These are phyloP conservation scores for Bombus impatiens DNA, from an alignment of 1,140 invertebrate genomes.

Conservation along the genomic window DNA sequence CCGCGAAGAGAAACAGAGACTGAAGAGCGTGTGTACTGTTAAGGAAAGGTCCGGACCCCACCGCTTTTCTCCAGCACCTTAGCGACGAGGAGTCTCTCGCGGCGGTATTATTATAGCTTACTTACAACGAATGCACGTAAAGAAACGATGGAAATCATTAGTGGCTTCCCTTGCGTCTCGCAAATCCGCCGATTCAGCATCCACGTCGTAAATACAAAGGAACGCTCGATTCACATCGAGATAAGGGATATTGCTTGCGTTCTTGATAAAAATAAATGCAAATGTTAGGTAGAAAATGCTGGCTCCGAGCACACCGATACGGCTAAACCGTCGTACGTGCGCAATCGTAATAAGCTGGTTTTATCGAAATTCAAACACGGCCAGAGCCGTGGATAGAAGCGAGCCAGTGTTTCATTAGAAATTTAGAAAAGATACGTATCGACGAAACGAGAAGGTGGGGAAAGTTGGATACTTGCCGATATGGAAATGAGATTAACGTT, in stretches of 20 bases:
- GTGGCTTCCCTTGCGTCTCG: not conserved
- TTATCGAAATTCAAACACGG: too few relatives aligned
- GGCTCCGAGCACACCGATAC: not conserved
- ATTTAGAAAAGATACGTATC: too few relatives aligned
- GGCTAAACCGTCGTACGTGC: too few relatives aligned
- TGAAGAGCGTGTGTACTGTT: not conserved
- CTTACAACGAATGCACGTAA: not conserved
- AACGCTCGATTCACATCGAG: not conserved
- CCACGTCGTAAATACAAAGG: not conserved
- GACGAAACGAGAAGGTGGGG: too few relatives aligned
- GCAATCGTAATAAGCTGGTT: too few relatives aligned
- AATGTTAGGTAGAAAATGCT: not conserved
- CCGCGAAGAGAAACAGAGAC: not conserved
- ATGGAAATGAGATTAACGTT: too few relatives aligned
- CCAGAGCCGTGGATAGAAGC: too few relatives aligned
- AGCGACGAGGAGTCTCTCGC: not conserved
- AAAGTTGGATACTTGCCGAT: too few relatives aligned
- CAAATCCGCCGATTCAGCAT: not conserved
- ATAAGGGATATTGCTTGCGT: not conserved
- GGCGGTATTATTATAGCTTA: not conserved
- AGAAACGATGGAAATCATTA: not conserved
- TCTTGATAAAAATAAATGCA: not conserved
- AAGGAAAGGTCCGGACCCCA: not conserved
- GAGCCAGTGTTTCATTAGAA: too few relatives aligned
- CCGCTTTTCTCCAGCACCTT: not conserved